Conservation (phyloP, 2,888 invertebrate species). For the Cephus pygmeus region DNA sequence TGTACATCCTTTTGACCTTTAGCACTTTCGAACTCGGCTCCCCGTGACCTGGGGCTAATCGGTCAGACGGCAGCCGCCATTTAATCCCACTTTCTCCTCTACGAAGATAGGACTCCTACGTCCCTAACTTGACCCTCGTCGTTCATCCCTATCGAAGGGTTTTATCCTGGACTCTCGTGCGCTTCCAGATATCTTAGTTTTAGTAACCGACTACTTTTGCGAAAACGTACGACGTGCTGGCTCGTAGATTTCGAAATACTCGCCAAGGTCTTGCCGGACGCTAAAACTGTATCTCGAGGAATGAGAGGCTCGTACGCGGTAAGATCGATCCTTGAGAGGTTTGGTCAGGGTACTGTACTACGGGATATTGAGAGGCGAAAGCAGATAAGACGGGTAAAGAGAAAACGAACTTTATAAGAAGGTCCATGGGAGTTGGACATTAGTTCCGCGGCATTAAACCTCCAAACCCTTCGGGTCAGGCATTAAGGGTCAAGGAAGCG, state of each 20-base stretch:
- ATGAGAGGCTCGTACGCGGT: background rate
- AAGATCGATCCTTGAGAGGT: background rate
- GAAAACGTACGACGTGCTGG: background rate
- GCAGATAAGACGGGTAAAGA: slow-evolving; percentile 33
- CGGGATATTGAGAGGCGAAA: background rate
- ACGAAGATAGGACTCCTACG: background rate
- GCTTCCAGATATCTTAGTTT: background rate
- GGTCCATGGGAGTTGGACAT: slow-evolving; percentile 23
- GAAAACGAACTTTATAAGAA: slow-evolving; percentile 39
- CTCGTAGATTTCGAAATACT: background rate
- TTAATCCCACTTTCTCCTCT: background rate
- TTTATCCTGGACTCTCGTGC: background rate
- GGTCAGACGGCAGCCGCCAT: background rate
- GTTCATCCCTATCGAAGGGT: background rate
- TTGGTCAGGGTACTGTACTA: background rate
- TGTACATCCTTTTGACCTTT: background rate
- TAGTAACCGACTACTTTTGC: background rate
- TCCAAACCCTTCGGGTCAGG: slow-evolving; percentile 1
- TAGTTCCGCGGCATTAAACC: slow-evolving; percentile 36
- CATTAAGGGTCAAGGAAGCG: background rate
- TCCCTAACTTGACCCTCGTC: background rate
- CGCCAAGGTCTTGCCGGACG: background rate
- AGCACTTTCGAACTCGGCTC: background rate
- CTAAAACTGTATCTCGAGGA: background rate
- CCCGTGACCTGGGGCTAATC: background rate